Evolutionary conservation across 1,140 invertebrate species (phyloP).

Genomic region (Drosophila tsacasi): DNA sequence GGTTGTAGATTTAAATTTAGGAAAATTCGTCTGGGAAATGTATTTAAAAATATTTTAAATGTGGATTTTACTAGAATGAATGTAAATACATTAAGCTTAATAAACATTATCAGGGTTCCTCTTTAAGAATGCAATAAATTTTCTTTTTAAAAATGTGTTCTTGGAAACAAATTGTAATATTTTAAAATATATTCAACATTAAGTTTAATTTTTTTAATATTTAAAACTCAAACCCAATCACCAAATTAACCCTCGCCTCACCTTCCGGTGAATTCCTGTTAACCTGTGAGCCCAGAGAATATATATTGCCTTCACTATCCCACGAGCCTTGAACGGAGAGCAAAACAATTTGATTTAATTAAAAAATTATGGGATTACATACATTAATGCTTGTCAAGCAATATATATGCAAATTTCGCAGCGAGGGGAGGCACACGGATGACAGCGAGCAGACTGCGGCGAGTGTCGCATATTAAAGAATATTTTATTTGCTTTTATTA

Average conservation of each 20-base stretch:
- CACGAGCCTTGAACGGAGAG: slow-evolving; percentile 39
- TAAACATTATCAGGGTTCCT: no score
- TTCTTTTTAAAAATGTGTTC: no score
- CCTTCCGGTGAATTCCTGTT: background rate
- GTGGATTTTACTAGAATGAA: no score
- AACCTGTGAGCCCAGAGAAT: background rate
- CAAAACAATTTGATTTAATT: slow-evolving; percentile 84
- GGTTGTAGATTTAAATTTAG: no score
- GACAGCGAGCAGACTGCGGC: slow-evolving; percentile 57
- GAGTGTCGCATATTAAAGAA: slow-evolving; percentile 83
- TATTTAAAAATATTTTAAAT: background rate
- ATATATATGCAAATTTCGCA: slow-evolving; percentile 81
- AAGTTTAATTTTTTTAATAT: no score
- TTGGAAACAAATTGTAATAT: no score
- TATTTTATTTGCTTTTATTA: slow-evolving; percentile 84
- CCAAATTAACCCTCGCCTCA: background rate
- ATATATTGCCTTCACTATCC: slow-evolving; percentile 26
- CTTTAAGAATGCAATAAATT: no score
- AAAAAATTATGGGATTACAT: slow-evolving; percentile 84
- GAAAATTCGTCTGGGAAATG: background rate
- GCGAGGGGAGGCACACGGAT: slow-evolving; percentile 33
- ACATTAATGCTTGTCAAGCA: slow-evolving; percentile 83
- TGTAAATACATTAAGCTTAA: no score
- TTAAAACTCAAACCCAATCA: no score
- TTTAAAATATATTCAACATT: no score